Percentiles rank a stretch among this genome's conserved stretches.
Conservation (phyloP, 2,888 invertebrate genomes). For the Neocrepidodera transversa region DNA sequence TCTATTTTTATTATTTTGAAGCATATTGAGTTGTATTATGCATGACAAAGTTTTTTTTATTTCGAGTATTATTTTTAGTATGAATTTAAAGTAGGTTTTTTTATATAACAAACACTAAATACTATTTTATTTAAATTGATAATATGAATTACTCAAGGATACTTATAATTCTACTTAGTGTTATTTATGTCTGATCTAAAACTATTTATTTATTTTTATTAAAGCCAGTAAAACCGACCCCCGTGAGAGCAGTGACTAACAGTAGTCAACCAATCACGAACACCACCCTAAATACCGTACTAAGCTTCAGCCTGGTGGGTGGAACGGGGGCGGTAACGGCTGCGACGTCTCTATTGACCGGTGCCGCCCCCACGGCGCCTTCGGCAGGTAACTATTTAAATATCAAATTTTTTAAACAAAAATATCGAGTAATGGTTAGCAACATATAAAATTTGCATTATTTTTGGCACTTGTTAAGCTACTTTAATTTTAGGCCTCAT, state of each 20-base stretch:
- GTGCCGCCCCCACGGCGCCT: constrained; percentile 16
- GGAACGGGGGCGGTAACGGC: constrained; percentile 49
- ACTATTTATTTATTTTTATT: constrained; percentile 17
- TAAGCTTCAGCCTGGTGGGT: constrained; percentile 54
- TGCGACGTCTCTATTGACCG: constrained; percentile 58
- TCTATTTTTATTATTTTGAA: constrained; percentile 4
- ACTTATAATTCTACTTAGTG: too few relatives aligned
- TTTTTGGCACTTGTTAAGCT: too few relatives aligned
- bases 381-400: background rate
- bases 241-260: constrained; percentile 69
- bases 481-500: too few relatives aligned
- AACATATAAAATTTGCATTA: too few relatives aligned
- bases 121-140: too few relatives aligned
- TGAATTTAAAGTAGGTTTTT: background rate
- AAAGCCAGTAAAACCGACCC: constrained; percentile 87
- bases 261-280: constrained; percentile 41
- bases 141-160: too few relatives aligned
- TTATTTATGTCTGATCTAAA: too few relatives aligned
- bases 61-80: background rate
- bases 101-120: too few relatives aligned
- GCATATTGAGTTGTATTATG: background rate
- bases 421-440: too few relatives aligned
- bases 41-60: background rate
- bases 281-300: constrained; percentile 60
- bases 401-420: background rate